Conservation (phyloP, 2,797 vertebrate genomes). For the Sebastiscus tertius region DNA sequence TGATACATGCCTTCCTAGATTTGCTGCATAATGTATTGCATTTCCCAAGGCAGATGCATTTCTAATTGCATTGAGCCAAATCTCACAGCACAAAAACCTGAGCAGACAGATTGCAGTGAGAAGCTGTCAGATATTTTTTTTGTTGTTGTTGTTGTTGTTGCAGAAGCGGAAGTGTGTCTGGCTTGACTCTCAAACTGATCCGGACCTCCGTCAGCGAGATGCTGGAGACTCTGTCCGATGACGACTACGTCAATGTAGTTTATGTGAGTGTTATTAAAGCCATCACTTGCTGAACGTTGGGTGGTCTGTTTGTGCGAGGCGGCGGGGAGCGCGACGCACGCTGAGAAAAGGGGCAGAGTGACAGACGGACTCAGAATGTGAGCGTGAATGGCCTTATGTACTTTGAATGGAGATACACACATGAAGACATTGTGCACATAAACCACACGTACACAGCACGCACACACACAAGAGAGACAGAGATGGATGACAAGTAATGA, state of each 20-base stretch:
- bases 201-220: constrained; percentile 96
- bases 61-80: constrained; percentile 40
- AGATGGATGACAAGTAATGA: constrained; percentile 79
- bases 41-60: constrained; percentile 38
- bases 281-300: not conserved
- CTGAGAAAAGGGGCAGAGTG: not conserved
- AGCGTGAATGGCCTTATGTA: not conserved
- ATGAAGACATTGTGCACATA: not conserved
- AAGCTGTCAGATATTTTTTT: not conserved
- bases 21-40: constrained; percentile 36
- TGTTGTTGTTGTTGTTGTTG: constrained; percentile 16
- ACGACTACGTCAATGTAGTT: constrained; percentile 98
- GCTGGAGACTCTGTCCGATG: constrained; percentile 97
- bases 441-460: not conserved
- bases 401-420: constrained; percentile 1
- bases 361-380: not conserved
- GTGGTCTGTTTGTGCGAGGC: constrained; percentile 4
- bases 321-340: not conserved
- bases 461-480: constrained; percentile 7
- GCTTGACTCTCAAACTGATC: constrained; percentile 95
- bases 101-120: constrained; percentile 28
- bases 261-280: constrained; percentile 87
- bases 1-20: constrained; percentile 23
- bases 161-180: constrained; percentile 97
- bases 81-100: constrained; percentile 28